These are phyloP conservation scores for Borostomias antarcticus DNA, from an alignment of 2,797 vertebrate species.

Conservation along the genomic window DNA sequence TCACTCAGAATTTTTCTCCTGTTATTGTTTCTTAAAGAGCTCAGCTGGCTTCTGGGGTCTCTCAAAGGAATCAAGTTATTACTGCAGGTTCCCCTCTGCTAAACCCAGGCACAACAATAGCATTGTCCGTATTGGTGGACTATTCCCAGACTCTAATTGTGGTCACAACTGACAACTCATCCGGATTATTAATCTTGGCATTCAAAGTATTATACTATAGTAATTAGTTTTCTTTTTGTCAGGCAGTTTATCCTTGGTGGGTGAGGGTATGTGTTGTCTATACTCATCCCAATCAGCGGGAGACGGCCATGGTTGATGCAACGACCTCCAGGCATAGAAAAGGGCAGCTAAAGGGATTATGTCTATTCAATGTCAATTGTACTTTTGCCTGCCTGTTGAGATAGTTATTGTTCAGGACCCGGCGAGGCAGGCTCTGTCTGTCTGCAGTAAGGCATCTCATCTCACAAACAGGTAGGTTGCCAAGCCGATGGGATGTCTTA, in stretches of 20 bases:
- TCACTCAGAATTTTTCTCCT: conserved; percentile 60
- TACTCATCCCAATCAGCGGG: conserved; percentile 42
- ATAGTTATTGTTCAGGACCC: conserved; percentile 18
- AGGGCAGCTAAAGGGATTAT: conserved; percentile 38
- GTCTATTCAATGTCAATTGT: conserved; percentile 28
- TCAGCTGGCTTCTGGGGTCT: conserved; percentile 79
- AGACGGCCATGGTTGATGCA: conserved; percentile 34
- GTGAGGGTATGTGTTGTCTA: conserved; percentile 11
- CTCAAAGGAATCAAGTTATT: conserved; percentile 86
- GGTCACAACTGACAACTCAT: conserved; percentile 70
- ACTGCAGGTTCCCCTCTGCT: conserved; percentile 74
- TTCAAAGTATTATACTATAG: conserved; percentile 32
- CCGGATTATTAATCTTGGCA: conserved; percentile 53
- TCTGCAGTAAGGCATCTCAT: background rate
- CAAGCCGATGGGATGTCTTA: background rate
- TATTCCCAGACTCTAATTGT: conserved; percentile 73
- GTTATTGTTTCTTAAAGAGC: conserved; percentile 83
- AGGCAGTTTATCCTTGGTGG: conserved; percentile 7
- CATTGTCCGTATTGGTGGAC: conserved; percentile 71
- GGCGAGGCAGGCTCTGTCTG: background rate
- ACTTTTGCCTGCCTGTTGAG: conserved; percentile 31
- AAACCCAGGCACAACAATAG: conserved; percentile 80
- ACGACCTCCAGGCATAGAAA: conserved; percentile 42
- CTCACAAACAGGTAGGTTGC: conserved; percentile 9
- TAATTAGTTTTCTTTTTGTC: conserved; percentile 33